Evolutionary conservation across 1,140 invertebrate genomes (phyloP).

Genomic region (Euglossa dilemma): DNA sequence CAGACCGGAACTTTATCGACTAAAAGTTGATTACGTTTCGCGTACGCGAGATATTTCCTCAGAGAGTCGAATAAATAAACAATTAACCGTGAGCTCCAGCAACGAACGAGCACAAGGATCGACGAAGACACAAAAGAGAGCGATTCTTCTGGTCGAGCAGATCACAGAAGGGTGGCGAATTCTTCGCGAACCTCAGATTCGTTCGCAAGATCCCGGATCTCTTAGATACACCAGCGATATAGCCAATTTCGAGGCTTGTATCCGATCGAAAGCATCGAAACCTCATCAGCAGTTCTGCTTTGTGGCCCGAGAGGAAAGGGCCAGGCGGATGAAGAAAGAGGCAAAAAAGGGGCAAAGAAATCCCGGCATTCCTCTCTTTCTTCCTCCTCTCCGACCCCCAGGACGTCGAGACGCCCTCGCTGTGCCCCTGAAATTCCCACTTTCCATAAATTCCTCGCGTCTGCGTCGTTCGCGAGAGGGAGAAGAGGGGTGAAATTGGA

Average conservation of each 20-base stretch:
- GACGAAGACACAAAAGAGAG: neutral
- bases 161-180: neutral
- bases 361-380: neutral
- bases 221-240: slow-evolving; percentile 21
- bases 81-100: too few species aligned
- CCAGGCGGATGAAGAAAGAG: too few species aligned
- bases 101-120: too few species aligned
- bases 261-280: slow-evolving; percentile 49
- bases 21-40: too few species aligned
- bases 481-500: slow-evolving; percentile 21
- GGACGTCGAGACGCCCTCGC: neutral
- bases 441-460: slow-evolving; percentile 45
- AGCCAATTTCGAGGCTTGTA: slow-evolving; percentile 16
- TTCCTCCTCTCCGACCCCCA: neutral
- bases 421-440: slow-evolving; percentile 16
- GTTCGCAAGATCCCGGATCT: neutral
- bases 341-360: neutral
- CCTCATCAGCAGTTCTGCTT: slow-evolving; percentile 60
- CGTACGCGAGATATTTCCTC: too few species aligned
- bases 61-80: too few species aligned
- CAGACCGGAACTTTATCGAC: too few species aligned
- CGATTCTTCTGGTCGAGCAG: neutral
- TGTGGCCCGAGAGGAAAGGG: slow-evolving; percentile 24
- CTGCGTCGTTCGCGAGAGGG: neutral
- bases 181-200: slow-evolving; percentile 1